Base-by-base conservation (phyloP, 2,888 invertebrate species). In the Cataglyphis altisquamis region DNA sequence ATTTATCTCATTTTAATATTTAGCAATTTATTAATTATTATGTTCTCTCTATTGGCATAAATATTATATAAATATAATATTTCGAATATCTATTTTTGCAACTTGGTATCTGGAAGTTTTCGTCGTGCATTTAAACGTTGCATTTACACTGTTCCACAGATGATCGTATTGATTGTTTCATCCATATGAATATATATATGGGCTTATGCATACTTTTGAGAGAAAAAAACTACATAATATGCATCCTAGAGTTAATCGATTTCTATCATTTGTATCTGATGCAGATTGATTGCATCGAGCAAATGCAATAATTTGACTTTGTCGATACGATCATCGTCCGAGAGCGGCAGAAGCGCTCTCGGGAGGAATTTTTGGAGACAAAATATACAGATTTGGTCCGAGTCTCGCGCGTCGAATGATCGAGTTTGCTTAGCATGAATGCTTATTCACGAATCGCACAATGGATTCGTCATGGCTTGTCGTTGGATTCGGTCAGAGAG, bases 371-470 rank as follows among this genome's bases (percentile, higher is more conserved):
- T 52, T 63, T 75, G 73, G 41, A 67, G 66, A 74, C 74, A 41
- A 73, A 70, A 73, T 39, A 32, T 48, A 21, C 45, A 18, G 21
- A 67, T 39, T 25, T 64, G 39, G 45, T 80, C 25, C 41, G 63
- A 60, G 66, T 72, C 70, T 74, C 32, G 25, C 63, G 25, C 63
- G 63, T 25, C 74, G 21, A 62, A 64, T 60, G 74, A 87, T 89
- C 87, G 80, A 87, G 88, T 86, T 89, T 90, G 90, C 90, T 91
- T 90, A 90, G 92, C 90, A 92, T 90, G 92, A 89, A 86, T 88
- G 91, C 91, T 92, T 91, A 87, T 89, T 92, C 91, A 87, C 89
- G 91, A 84, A 86, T 91, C 90, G 90, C 91, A 88, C 87, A 86
- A 86, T 87, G 87, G 86, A 84, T 90, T 88, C 89, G 85, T 87